A percentile compares a stretch with the other conserved stretches of the same genome.
These are phyloP conservation scores for Urophycis tenuis DNA, from an alignment of 2,797 vertebrate genomes.

Conservation along the genomic window DNA sequence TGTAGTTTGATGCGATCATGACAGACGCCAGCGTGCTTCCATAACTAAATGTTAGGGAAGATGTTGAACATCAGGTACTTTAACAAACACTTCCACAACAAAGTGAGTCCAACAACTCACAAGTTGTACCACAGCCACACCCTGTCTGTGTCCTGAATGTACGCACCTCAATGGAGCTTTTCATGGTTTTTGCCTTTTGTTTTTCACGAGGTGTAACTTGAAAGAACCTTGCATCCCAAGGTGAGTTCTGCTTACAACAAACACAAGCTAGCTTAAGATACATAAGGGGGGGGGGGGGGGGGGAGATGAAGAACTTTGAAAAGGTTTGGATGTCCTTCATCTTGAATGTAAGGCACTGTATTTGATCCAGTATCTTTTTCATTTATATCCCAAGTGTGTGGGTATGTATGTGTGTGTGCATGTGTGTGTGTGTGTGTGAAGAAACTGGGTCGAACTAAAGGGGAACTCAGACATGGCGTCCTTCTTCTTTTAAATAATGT, in stretches of 20 bases:
- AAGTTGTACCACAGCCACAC: background rate
- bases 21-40: background rate
- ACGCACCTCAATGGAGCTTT: background rate
- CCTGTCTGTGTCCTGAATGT: background rate
- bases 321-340: background rate
- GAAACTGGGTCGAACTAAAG: no score
- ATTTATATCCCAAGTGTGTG: background rate
- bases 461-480: no score
- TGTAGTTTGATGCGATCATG: no score
- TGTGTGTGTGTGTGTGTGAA: background rate
- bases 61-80: no score
- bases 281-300: background rate
- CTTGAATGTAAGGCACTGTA: background rate
- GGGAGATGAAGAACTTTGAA: conserved; percentile 3
- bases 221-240: background rate
- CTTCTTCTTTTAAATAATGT: background rate
- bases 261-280: background rate
- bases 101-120: background rate
- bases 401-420: background rate
- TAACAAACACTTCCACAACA: background rate
- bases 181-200: no score
- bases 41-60: no score
- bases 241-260: background rate
- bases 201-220: background rate
- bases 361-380: background rate